Base-by-base conservation (phyloP, 2,888 invertebrate species). In the Adelognathus sp. region DNA sequence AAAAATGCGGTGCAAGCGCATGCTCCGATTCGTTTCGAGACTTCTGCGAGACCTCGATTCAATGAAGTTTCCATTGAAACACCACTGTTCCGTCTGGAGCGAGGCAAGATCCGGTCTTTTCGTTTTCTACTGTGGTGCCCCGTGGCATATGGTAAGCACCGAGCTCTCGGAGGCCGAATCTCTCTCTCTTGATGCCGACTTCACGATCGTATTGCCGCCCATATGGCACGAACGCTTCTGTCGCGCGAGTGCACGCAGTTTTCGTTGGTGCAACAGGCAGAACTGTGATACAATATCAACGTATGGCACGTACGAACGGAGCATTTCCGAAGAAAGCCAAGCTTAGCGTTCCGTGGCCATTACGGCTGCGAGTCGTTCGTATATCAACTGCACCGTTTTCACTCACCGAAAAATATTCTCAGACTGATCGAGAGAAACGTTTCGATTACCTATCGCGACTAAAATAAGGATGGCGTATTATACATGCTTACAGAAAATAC, bases 161-260 rank as follows among this genome's bases (percentile, higher is more conserved):
- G 73, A 63, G 39, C 27, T 36, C 16, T 11, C n/a, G n/a, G n/a
- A 52, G 54, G 52, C 33, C 36, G 63, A 56, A 46, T 24, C 54
- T 18, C 58, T 50, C 58, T 78, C 82, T 82, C 46, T 81, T 77
- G 72, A 83, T 81, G 80, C 81, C 79, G 76, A 77, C 81, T 81
- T 76, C 80, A 81, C 84, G 85, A 88, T 88, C 85, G 86, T 83
- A 83, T 84, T 87, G 87, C 86, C 82, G 84, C 84, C 88, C 88
- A 89, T 87, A 88, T 88, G 88, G 87, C 88, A 86, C 84, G 83
- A 71, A 74, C 60, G 77, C 71, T 71, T 75, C 44, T 72, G 80
- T 79, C 71, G 76, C 75, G 70, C 69, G 50, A 52, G 44, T 29
- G 33, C 41, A 52, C 52, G 16, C 69, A 44, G 41, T 66, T 72